Evolutionary conservation across 2,888 invertebrate species (phyloP).

Genomic region (Harpalus rufipes): DNA sequence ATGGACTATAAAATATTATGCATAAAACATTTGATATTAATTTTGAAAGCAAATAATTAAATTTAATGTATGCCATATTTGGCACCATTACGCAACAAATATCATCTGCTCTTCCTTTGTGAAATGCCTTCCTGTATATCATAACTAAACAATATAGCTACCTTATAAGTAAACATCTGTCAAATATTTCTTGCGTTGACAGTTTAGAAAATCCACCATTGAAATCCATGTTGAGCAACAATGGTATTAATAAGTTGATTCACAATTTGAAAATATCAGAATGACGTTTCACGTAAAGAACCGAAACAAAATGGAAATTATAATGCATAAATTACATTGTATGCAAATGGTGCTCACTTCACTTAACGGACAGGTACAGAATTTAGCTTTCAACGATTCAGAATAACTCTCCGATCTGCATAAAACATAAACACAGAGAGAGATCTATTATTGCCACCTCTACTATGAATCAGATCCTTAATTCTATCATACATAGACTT

Average conservation of each 20-base stretch:
- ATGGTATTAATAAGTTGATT: constrained; percentile 12
- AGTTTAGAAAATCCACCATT: background rate
- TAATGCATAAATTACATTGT: constrained; percentile 52
- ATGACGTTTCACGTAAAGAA: constrained; percentile 48
- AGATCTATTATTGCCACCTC: constrained; percentile 48
- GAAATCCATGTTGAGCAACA: background rate
- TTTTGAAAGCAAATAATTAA: constrained; percentile 17
- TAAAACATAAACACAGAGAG: constrained; percentile 41
- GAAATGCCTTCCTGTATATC: background rate
- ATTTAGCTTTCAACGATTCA: constrained; percentile 51
- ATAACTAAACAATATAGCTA: constrained; percentile 3
- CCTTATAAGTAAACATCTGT: background rate
- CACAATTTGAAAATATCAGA: constrained; percentile 39
- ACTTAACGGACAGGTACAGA: constrained; percentile 47
- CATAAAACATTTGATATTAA: background rate
- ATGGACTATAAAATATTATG: background rate
- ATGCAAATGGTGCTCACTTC: constrained; percentile 43
- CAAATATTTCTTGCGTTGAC: background rate
- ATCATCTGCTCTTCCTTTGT: constrained; percentile 13
- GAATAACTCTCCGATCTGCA: constrained; percentile 40
- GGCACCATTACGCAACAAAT: background rate
- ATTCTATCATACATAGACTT: constrained; percentile 29
- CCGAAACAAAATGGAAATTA: constrained; percentile 47
- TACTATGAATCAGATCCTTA: constrained; percentile 34
- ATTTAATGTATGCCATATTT: background rate